Evolutionary conservation across 2,888 invertebrate species (phyloP), one percentile per base, ranked within the genome.

Genomic region (Alentia gelatinosa): DNA sequence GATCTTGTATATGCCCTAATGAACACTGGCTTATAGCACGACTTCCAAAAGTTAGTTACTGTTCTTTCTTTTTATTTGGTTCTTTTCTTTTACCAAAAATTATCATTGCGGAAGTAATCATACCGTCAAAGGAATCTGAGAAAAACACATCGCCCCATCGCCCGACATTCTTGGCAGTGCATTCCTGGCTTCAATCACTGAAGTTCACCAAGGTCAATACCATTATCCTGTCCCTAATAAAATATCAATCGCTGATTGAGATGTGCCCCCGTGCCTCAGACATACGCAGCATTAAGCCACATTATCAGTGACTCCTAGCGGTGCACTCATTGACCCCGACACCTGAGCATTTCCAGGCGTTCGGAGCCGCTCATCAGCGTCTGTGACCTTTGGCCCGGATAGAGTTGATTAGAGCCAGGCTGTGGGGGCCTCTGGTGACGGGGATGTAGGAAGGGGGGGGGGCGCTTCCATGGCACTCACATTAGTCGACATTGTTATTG

Each of bases 321-420:
- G 68, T 30, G 68, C 68, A 68, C 68, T 68, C 68, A 68, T 68
- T 68, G 68, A 68, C 68, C 68, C 26, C 68, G 1, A 68, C n/a
- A 26, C 33, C n/a, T 68, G 68, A 68, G 68, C 68, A 68, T 26
- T 30, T 68, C 30, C 68, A 68, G 68, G 68, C 68, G 68, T 12
- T 30, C 12, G n/a, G 30, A 68, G 68, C 26, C 33, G 68, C 68
- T 68, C 68, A 26, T 63, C 7, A 7, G 7, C 12, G n/a, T n/a
- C 63, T 63, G 9, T 68, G 68, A 68, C 68, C 68, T 15, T 68
- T 9, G 26, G 15, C 30, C 30, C 1, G 47, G 47, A 19, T n/a
- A n/a, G 68, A 68, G 68, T 26, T 68, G 68, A 68, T 68, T 68
- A 68, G 68, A 68, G 68, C 68, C 68, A 68, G 68, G 68, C 68